Conservation (phyloP, 2,113 vertebrate genomes). For the Chloropsis hardwickii region DNA sequence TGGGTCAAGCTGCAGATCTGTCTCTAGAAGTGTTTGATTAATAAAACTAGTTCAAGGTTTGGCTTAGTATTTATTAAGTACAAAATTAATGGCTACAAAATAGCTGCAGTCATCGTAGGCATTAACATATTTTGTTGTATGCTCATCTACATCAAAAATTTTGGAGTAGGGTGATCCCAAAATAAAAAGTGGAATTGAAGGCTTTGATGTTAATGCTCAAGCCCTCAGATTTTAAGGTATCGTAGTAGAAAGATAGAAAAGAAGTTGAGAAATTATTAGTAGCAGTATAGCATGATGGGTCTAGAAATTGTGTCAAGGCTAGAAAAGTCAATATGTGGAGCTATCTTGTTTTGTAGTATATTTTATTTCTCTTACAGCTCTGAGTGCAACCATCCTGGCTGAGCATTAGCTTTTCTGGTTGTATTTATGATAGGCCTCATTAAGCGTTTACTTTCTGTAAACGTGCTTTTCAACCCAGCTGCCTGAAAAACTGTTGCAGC, state of each 20-base stretch:
- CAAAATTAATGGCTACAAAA: constrained; percentile 56
- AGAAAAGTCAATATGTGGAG: background rate
- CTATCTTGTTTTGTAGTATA: background rate
- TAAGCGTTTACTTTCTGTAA: background rate
- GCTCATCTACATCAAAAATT: constrained; percentile 15
- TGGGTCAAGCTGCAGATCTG: background rate
- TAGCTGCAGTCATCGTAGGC: background rate
- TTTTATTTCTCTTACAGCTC: background rate
- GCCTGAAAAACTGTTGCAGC: constrained; percentile 22
- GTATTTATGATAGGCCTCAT: background rate
- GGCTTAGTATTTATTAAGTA: constrained; percentile 44
- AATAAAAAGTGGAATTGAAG: constrained; percentile 15
- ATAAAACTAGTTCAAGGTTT: background rate
- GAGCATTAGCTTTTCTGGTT: background rate
- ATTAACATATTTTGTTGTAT: constrained; percentile 36
- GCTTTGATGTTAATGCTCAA: constrained; percentile 3
- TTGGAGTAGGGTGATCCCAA: background rate
- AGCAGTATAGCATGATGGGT: background rate
- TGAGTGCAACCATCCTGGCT: background rate
- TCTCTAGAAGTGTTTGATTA: constrained; percentile 45
- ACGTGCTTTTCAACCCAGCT: constrained; percentile 7
- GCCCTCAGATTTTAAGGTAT: background rate
- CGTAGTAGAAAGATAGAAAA: background rate
- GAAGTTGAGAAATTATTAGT: background rate
- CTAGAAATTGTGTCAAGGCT: background rate